Percentiles rank a stretch among this genome's conserved stretches.
Conservation (phyloP, 2,113 vertebrate species). For the Brachypodius melanocephalos region DNA sequence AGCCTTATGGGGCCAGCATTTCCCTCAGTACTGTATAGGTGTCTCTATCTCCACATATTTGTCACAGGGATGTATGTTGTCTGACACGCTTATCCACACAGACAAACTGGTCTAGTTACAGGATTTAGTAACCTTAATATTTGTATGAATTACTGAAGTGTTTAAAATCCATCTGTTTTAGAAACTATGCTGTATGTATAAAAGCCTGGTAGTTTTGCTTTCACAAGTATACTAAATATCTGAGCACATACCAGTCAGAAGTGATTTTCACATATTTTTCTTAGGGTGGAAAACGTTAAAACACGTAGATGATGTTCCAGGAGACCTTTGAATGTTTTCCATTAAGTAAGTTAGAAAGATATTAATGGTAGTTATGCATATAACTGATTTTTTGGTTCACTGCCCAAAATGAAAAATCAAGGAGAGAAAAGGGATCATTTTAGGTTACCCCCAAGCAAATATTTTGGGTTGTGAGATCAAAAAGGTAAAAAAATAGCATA, state of each 20-base stretch:
- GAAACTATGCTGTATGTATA: not conserved
- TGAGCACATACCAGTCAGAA: not conserved
- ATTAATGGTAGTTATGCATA: constrained; percentile 30
- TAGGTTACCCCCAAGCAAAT: constrained; percentile 42
- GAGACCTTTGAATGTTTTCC: constrained; percentile 46
- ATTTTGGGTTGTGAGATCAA: constrained; percentile 39
- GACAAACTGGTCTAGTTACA: not conserved
- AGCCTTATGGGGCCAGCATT: not conserved
- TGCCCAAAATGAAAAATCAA: constrained; percentile 27
- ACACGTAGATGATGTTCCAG: constrained; percentile 29
- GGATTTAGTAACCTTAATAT: not conserved
- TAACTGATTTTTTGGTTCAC: constrained; percentile 52
- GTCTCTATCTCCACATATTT: not conserved
- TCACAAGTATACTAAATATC: not conserved
- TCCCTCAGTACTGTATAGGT: not conserved
- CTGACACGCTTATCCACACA: not conserved
- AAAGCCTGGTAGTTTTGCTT: not conserved
- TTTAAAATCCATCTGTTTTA: not conserved
- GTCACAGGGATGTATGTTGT: not conserved
- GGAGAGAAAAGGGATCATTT: constrained; percentile 12
- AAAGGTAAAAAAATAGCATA: constrained; percentile 34
- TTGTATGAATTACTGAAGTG: not conserved
- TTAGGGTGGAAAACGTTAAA: constrained; percentile 30
- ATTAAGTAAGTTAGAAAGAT: constrained; percentile 44
- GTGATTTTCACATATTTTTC: constrained; percentile 18